phyloP scores from a whole-genome alignment of 2,113 vertebrate species.

The Ginglymostoma cirratum region DNA sequence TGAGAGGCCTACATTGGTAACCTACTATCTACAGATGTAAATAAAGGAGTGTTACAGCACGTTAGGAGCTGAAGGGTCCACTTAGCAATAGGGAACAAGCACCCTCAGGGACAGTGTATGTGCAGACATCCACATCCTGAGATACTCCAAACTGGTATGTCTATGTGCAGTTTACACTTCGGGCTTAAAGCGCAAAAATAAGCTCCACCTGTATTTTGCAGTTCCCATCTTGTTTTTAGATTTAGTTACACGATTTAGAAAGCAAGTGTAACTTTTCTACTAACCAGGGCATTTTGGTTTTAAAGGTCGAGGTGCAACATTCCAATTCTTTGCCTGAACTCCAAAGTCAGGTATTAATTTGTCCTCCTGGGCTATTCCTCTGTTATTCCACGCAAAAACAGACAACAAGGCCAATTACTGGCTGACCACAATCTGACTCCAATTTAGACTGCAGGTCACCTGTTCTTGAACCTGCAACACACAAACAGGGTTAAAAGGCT shows the following conservation, averaged over 20 bases:
- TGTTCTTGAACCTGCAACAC: not conserved
- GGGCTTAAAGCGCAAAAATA: no score
- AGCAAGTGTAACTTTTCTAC: not conserved
- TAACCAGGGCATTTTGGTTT: not conserved
- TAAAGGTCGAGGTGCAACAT: not conserved
- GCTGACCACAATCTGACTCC: not conserved
- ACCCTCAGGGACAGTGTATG: no score
- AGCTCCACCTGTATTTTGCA: not conserved
- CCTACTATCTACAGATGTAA: no score
- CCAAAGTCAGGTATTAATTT: not conserved
- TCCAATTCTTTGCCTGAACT: not conserved
- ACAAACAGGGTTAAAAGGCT: not conserved
- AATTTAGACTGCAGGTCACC: not conserved
- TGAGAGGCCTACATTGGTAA: no score
- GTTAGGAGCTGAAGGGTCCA: no score
- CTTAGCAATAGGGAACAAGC: no score
- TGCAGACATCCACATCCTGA: no score
- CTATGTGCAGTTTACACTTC: no score
- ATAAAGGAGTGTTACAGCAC: no score
- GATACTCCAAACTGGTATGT: no score
- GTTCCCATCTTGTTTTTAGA: not conserved
- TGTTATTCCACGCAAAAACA: not conserved
- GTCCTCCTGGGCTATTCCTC: not conserved
- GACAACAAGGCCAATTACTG: not conserved
- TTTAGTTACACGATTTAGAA: not conserved